A percentile compares a stretch with the other conserved stretches of the same genome.
Conservation (phyloP, 2,113 vertebrate species). For the Xiphorhynchus elegans region DNA sequence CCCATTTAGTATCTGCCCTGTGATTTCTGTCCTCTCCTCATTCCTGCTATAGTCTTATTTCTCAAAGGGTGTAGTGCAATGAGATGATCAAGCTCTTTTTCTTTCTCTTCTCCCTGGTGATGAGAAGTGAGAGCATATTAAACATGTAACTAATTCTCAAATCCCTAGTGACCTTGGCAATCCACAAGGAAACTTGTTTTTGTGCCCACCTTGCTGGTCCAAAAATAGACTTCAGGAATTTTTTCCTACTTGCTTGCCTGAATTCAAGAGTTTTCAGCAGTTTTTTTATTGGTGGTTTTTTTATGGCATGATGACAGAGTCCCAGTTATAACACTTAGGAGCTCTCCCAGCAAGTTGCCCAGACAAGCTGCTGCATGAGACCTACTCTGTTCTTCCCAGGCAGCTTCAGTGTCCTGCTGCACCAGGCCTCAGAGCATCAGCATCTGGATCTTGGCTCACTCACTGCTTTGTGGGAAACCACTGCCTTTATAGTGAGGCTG, state of each 20-base stretch:
- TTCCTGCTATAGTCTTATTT: neutral
- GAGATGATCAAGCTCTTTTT: neutral
- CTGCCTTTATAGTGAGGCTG: neutral
- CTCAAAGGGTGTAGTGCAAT: conserved; percentile 7
- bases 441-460: neutral
- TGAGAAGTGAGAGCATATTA: conserved; percentile 6
- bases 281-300: neutral
- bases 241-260: neutral
- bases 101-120: neutral
- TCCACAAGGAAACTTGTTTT: neutral
- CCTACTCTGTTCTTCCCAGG: neutral
- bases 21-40: neutral
- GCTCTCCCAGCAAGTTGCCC: neutral
- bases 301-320: neutral
- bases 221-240: neutral
- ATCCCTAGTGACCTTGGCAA: neutral
- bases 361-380: neutral
- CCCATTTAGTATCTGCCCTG: neutral
- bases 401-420: neutral
- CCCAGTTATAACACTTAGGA: fast-evolving
- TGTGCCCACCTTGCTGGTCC: neutral
- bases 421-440: neutral
- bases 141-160: conserved; percentile 36
- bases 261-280: neutral
- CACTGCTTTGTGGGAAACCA: neutral